Percentiles rank a stretch among this genome's conserved stretches.
phyloP scores from a whole-genome alignment of 2,888 invertebrate genomes.

The Falcaria lacertinaria region DNA sequence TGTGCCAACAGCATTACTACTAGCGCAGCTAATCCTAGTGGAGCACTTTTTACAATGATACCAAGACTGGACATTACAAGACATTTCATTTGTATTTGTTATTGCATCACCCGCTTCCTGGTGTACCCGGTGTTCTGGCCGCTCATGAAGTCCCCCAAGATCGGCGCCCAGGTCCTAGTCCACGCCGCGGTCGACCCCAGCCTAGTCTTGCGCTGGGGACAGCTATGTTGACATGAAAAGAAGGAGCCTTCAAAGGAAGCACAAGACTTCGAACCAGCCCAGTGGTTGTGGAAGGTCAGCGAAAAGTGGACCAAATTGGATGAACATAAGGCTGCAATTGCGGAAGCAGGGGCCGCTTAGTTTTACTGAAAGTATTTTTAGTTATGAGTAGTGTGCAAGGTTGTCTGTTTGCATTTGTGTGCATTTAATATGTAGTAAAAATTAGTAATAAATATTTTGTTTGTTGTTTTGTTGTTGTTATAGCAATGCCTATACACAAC shows the following conservation, averaged over 20 bases:
- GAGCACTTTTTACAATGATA: too few relatives aligned
- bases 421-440: too few relatives aligned
- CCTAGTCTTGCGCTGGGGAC: constrained; percentile 83
- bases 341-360: constrained; percentile 25
- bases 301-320: constrained; percentile 85
- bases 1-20: too few relatives aligned
- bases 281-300: constrained; percentile 89
- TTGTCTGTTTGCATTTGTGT: constrained; percentile 7
- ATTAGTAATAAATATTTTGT: too few relatives aligned
- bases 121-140: constrained; percentile 86
- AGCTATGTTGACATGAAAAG: constrained; percentile 84
- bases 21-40: too few relatives aligned
- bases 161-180: constrained; percentile 83
- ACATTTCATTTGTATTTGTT: too few relatives aligned
- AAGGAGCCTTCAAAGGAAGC: constrained; percentile 69
- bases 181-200: constrained; percentile 84
- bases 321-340: constrained; percentile 34
- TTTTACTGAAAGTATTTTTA: background rate
- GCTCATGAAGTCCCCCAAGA: constrained; percentile 84
- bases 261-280: constrained; percentile 74
- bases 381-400: background rate
- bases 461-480: too few relatives aligned
- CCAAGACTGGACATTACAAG: too few relatives aligned
- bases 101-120: too few relatives aligned
- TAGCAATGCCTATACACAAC: too few relatives aligned